phyloP scores from a whole-genome alignment of 2,113 vertebrate genomes.

The Pipra filicauda region DNA sequence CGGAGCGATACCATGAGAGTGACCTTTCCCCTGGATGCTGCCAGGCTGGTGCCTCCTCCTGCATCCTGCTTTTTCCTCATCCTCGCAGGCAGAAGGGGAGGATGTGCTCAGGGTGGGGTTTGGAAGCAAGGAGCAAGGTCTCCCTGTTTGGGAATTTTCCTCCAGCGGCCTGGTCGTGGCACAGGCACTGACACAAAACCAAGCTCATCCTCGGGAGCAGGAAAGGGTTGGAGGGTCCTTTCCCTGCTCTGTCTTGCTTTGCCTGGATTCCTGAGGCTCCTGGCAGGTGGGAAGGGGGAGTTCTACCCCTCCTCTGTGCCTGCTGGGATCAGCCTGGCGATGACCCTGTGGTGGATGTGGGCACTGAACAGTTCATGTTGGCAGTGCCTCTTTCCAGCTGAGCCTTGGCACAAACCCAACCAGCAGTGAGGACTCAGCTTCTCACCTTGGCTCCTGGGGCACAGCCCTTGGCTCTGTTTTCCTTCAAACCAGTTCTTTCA shows the following conservation, averaged over 20 bases:
- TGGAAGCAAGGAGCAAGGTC: background rate
- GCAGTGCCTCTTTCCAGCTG: background rate
- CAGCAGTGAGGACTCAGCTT: background rate
- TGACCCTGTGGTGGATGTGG: background rate
- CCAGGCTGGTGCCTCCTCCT: background rate
- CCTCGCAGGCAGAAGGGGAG: background rate
- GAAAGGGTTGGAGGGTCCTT: background rate
- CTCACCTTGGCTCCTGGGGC: background rate
- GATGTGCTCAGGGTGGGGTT: background rate
- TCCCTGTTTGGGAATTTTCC: background rate
- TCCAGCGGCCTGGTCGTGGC: background rate
- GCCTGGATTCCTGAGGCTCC: background rate
- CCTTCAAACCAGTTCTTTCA: background rate
- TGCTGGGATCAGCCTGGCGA: rapidly evolving
- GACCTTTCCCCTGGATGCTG: background rate
- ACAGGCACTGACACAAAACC: background rate
- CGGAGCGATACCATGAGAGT: background rate
- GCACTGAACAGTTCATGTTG: background rate
- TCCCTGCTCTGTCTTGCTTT: background rate
- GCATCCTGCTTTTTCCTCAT: background rate
- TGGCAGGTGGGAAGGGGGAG: background rate
- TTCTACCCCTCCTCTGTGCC: background rate
- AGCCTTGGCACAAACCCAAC: background rate
- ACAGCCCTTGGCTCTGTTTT: background rate
- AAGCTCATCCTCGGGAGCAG: background rate